Evolutionary conservation across 2,888 invertebrate genomes (phyloP).

Genomic region (Cylindroiulus punctatus): DNA sequence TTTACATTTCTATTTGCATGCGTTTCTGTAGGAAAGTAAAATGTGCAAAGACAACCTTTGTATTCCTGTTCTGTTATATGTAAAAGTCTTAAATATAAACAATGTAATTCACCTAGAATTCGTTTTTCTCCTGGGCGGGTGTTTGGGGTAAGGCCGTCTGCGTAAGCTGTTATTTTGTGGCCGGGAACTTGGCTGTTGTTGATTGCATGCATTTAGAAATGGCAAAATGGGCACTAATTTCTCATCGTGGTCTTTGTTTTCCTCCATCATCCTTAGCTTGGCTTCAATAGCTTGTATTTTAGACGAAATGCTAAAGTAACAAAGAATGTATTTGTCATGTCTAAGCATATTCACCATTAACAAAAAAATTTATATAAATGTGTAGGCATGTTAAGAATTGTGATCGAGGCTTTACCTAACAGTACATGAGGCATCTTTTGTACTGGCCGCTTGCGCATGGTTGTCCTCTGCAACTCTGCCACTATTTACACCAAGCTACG

Average conservation of each 20-base stretch:
- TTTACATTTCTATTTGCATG: too few species aligned
- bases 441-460: neutral
- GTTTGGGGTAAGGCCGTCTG: constrained; percentile 53
- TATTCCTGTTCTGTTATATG: neutral
- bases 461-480: neutral
- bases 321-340: neutral
- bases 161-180: constrained; percentile 36
- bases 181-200: neutral
- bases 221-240: constrained; percentile 41
- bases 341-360: constrained; percentile 58
- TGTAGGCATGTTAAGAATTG: neutral
- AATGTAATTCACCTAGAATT: constrained; percentile 42
- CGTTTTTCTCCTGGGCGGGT: constrained; percentile 50
- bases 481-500: neutral
- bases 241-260: constrained; percentile 57
- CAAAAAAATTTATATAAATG: constrained; percentile 55
- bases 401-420: constrained; percentile 8
- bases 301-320: constrained; percentile 74
- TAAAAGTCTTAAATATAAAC: neutral
- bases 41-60: neutral
- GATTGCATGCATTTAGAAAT: constrained; percentile 37
- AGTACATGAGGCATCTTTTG: neutral
- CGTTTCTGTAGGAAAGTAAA: neutral
- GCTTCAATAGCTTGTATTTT: constrained; percentile 90
- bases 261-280: constrained; percentile 82